These are phyloP conservation scores for Agonopterix arenella DNA, from an alignment of 2,888 invertebrate genomes.

Conservation along the genomic window DNA sequence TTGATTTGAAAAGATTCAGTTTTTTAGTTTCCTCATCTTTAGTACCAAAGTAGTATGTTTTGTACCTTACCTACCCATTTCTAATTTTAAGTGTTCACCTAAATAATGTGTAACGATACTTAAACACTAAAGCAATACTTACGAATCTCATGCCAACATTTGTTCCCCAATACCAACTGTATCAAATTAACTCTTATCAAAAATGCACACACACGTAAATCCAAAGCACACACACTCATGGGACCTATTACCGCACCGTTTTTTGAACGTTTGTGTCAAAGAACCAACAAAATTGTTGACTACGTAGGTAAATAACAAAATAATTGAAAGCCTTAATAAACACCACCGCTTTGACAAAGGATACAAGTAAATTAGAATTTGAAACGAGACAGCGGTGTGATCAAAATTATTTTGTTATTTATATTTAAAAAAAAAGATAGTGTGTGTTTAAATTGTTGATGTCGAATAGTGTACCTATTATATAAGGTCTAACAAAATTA, in stretches of 20 bases:
- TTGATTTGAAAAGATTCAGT: too few relatives aligned
- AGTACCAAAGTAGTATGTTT: too few relatives aligned
- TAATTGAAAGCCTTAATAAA: neutral
- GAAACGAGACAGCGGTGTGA: too few relatives aligned
- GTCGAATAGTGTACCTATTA: neutral
- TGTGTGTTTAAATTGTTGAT: neutral
- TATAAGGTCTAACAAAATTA: too few relatives aligned
- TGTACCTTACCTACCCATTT: too few relatives aligned
- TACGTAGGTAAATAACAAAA: neutral
- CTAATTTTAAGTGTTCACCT: neutral
- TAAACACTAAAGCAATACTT: conserved; percentile 46
- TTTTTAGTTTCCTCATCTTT: too few relatives aligned
- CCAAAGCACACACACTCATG: conserved; percentile 48
- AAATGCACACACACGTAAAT: conserved; percentile 22
- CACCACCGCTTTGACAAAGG: neutral
- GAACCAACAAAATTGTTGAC: conserved; percentile 21
- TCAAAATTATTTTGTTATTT: too few relatives aligned
- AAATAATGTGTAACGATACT: conserved; percentile 2
- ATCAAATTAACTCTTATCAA: conserved; percentile 27
- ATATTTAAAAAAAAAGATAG: too few relatives aligned
- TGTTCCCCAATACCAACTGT: conserved; percentile 73
- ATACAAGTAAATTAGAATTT: neutral
- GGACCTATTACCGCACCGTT: conserved; percentile 41
- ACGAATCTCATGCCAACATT: conserved; percentile 52
- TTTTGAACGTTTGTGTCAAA: conserved; percentile 50